phyloP scores from a whole-genome alignment of 2,113 vertebrate species.

The Saguinus imperator region DNA sequence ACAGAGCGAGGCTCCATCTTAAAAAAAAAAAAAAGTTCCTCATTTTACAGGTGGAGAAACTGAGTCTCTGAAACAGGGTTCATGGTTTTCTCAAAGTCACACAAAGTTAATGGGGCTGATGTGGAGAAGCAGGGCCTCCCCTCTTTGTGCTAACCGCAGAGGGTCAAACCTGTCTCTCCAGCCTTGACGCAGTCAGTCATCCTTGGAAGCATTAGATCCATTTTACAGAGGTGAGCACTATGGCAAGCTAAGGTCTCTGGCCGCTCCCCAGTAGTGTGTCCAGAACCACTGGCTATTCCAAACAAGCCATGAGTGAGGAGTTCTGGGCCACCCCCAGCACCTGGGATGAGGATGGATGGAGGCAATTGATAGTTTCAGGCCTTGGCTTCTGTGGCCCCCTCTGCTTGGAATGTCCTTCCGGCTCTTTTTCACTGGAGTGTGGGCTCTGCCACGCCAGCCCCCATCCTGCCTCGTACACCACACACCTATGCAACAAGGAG shows the following conservation, averaged over 20 bases:
- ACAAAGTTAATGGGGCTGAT: conserved; percentile 51
- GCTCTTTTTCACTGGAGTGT: not conserved
- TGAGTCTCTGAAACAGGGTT: not conserved
- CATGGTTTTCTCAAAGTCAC: not conserved
- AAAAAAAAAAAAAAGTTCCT: not conserved
- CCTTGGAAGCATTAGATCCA: not conserved
- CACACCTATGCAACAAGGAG: not conserved
- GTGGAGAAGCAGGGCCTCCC: not conserved
- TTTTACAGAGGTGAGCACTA: not conserved
- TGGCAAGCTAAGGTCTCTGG: no score
- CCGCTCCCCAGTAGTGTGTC: not conserved
- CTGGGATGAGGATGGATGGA: no score
- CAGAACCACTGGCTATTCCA: not conserved
- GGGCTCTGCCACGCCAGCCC: accelerated
- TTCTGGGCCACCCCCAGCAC: not conserved
- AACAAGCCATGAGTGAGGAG: not conserved
- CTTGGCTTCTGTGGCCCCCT: not conserved
- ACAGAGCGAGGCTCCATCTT: no score
- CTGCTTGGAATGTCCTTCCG: not conserved
- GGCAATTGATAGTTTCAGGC: not conserved
- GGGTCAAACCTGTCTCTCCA: not conserved
- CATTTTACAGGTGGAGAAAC: not conserved
- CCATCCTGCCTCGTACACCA: not conserved
- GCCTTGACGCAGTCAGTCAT: not conserved
- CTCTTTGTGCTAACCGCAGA: not conserved